Evolutionary conservation across 1,140 invertebrate species (phyloP).

Genomic region (Conus betulinus): DNA sequence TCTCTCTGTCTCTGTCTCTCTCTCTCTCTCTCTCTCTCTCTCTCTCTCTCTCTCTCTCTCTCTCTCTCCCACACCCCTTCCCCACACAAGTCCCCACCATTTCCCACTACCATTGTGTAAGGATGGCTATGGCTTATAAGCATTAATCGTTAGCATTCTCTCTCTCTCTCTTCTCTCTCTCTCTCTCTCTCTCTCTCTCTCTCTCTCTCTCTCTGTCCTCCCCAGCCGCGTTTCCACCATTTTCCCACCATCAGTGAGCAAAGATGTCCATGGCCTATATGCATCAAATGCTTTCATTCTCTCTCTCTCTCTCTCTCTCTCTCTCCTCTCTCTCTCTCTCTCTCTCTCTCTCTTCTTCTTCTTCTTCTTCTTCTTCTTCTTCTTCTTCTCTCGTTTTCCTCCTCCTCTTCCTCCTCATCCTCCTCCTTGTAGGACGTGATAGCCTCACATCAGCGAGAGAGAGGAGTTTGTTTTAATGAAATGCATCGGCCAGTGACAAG

Average conservation of each 20-base stretch:
- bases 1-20: too few species aligned
- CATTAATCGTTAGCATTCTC: too few species aligned
- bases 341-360: background rate
- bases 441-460: too few species aligned
- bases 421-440: background rate
- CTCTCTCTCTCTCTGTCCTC: background rate
- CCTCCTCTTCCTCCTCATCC: background rate
- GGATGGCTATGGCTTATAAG: too few species aligned
- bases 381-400: background rate
- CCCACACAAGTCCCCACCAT: too few species aligned
- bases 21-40: too few species aligned
- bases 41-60: too few species aligned
- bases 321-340: slow-evolving; percentile 8
- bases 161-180: background rate
- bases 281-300: background rate
- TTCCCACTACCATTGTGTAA: too few species aligned
- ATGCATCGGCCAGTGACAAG: too few species aligned
- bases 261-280: background rate
- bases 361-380: background rate
- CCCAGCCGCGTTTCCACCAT: background rate
- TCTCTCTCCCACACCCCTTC: too few species aligned
- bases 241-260: background rate
- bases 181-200: background rate
- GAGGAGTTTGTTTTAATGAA: too few species aligned
- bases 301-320: background rate